Evolutionary conservation across 2,888 invertebrate species (phyloP).

Genomic region (Formica aserva): DNA sequence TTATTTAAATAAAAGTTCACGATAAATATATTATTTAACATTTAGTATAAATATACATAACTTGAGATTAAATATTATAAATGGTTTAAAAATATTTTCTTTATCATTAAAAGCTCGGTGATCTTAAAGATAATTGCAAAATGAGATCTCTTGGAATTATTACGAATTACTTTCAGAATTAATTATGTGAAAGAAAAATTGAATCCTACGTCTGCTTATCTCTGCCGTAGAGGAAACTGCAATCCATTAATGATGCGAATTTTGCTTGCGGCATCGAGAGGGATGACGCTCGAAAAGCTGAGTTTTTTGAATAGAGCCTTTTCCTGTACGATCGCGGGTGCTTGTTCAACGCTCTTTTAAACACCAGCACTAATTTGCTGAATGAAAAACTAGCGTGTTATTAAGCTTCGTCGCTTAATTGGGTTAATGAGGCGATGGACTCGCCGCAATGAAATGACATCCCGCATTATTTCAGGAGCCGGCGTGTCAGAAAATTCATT

Average conservation of each 20-base stretch:
- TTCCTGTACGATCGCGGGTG: slow-evolving; percentile 65
- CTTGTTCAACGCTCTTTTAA: slow-evolving; percentile 69
- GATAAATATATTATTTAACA: slow-evolving; percentile 8
- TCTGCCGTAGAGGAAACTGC: slow-evolving; percentile 42
- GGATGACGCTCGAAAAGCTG: slow-evolving; percentile 57
- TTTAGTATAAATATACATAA: background rate
- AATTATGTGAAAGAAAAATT: slow-evolving; percentile 12
- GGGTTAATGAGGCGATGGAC: slow-evolving; percentile 82
- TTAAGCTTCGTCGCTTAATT: slow-evolving; percentile 80
- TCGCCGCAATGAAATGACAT: slow-evolving; percentile 75
- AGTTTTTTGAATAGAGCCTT: slow-evolving; percentile 65
- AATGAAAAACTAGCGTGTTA: slow-evolving; percentile 76
- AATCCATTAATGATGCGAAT: slow-evolving; percentile 68
- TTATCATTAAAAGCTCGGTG: background rate
- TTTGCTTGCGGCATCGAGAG: slow-evolving; percentile 57
- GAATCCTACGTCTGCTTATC: slow-evolving; percentile 50
- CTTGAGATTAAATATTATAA: background rate
- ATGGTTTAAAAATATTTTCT: background rate
- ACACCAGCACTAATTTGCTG: slow-evolving; percentile 74
- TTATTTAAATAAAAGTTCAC: background rate
- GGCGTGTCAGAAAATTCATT: slow-evolving; percentile 69
- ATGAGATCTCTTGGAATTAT: background rate
- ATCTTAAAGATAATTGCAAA: background rate
- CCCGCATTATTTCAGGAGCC: slow-evolving; percentile 60
- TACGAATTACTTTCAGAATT: slow-evolving; percentile 21